Evolutionary conservation across 2,113 vertebrate species (phyloP).

Genomic region (Callocephalon fimbriatum): DNA sequence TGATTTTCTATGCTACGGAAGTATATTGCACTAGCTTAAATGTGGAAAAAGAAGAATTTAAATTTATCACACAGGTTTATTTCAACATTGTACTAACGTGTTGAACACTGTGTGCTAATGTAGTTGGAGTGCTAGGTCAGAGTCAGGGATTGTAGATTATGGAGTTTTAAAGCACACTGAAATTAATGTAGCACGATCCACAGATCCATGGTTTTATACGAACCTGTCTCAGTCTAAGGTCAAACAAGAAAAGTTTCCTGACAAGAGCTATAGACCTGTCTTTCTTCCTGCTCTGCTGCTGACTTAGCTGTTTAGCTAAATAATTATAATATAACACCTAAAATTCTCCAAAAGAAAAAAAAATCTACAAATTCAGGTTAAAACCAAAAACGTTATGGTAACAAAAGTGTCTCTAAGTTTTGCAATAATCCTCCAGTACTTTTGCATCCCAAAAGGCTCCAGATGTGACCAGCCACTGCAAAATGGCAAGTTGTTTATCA

Average conservation of each 20-base stretch:
- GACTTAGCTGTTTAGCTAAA: conserved; percentile 48
- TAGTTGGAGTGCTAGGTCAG: background rate
- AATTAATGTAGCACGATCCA: conserved; percentile 63
- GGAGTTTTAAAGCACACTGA: background rate
- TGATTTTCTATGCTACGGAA: background rate
- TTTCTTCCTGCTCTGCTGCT: conserved; percentile 33
- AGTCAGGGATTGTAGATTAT: background rate
- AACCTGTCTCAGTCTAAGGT: conserved; percentile 73
- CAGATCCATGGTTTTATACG: conserved; percentile 63
- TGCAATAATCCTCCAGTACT: conserved; percentile 83
- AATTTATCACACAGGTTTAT: background rate
- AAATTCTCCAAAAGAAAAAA: background rate
- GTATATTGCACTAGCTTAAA: background rate
- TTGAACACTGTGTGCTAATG: accelerated
- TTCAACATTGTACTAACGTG: accelerated
- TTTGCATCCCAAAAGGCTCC: conserved; percentile 82
- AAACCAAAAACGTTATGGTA: conserved; percentile 77
- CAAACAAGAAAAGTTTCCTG: conserved; percentile 78
- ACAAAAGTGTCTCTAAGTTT: conserved; percentile 77
- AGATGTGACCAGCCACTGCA: conserved; percentile 83
- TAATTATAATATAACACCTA: conserved; percentile 16
- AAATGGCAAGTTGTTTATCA: conserved; percentile 83
- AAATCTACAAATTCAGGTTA: conserved; percentile 72
- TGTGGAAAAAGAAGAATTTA: background rate
- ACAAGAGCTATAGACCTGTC: conserved; percentile 47